A percentile compares a stretch with the other conserved stretches of the same genome.
Evolutionary conservation across 2,113 vertebrate genomes (phyloP).

Genomic region (Neoarius graeffei): DNA sequence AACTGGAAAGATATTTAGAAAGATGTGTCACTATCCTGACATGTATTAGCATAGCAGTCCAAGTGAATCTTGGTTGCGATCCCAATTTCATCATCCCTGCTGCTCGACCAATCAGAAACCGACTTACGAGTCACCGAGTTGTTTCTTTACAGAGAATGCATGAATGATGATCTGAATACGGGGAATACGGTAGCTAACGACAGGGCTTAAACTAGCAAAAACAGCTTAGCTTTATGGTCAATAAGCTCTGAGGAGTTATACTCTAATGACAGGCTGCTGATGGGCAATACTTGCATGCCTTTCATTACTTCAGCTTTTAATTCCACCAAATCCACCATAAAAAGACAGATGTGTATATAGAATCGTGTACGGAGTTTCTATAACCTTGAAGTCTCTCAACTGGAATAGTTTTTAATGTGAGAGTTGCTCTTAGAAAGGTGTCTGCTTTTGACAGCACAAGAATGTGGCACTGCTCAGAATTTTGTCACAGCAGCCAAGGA

Average conservation of each 20-base stretch:
- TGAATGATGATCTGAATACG: neutral
- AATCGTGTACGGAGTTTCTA: neutral
- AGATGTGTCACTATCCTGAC: constrained; percentile 38
- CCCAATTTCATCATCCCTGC: constrained; percentile 20
- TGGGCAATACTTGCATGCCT: constrained; percentile 1
- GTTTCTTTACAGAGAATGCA: constrained; percentile 17
- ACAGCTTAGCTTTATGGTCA: neutral
- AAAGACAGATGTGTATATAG: neutral
- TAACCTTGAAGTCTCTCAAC: neutral
- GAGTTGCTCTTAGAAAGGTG: neutral
- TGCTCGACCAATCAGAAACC: constrained; percentile 2
- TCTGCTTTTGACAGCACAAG: neutral
- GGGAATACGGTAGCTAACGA: constrained; percentile 6
- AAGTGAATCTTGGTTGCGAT: constrained; percentile 28
- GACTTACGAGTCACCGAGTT: neutral
- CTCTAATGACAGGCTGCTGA: constrained; percentile 20
- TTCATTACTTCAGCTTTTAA: constrained; percentile 5
- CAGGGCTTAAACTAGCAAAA: neutral
- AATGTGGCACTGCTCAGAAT: neutral
- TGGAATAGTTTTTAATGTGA: constrained; percentile 2
- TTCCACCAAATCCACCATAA: constrained; percentile 5
- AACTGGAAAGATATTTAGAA: constrained; percentile 50
- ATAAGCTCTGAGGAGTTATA: neutral
- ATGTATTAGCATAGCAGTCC: constrained; percentile 11
- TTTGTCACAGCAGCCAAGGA: neutral